Base-by-base conservation (phyloP, 2,888 invertebrate species). In the Griposia aprilina region DNA sequence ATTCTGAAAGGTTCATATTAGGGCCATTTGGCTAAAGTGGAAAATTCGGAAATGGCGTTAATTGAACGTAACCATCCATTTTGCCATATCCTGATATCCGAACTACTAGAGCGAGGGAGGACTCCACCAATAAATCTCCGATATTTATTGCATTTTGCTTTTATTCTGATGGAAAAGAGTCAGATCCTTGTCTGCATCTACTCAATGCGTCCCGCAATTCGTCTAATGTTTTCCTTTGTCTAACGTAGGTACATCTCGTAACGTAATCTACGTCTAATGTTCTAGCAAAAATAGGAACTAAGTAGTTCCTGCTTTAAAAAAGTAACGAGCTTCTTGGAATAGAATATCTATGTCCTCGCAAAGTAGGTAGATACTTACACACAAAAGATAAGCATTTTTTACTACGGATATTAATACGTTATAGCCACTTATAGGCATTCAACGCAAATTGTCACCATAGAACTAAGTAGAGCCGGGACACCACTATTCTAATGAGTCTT, bases 11-110 rank as follows among this genome's bases (percentile, higher is more conserved):
- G 60, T 67, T 81, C 76, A 78, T 75, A 73, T 74, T 77, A 78
- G 63, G 68, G 78, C 73, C 72, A 82, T 81, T 83, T 79, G 71
- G 78, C 55, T 77, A 66, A 74, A 89, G 89, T 83, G 88, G 86
- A 85, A 83, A 71, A 80, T 87, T 82, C 68, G 86, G 78, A 80
- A 63, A 86, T 85, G 83, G 83, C 78, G 78, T 82, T 87, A 87
- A 89, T 88, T 89, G 88, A 85, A 84, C 82, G 86, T 80, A 88
- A 88, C 89, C 83, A 71, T 82, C 84, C 78, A 82, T 86, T 86
- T 76, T 75, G 63, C 76, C 69, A 78, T 81, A 81, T 82, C 81
- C 84, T 83, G 78, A 73, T 62, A 52, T 73, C 74, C 63, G 66
- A 67, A 77, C 81, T 63, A 84, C 82, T 84, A 81, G 82, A 85